Conservation (phyloP, 2,888 invertebrate species). For the Melikaiella ostensackeni region DNA sequence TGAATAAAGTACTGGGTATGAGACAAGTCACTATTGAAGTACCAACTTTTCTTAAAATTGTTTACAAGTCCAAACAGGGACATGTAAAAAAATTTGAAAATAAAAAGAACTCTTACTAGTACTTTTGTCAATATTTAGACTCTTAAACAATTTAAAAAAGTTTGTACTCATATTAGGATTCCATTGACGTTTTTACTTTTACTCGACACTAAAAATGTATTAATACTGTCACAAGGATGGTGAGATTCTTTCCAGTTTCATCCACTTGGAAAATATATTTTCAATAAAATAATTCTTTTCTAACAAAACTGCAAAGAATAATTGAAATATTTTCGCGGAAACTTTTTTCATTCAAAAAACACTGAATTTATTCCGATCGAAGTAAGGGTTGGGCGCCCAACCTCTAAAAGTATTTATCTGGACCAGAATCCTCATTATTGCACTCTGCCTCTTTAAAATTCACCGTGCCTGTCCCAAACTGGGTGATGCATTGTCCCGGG, state of each 20-base stretch:
- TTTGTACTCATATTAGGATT: too few species aligned
- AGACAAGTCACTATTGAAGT: too few species aligned
- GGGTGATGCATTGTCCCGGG: conserved; percentile 39
- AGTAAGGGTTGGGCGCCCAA: conserved; percentile 26
- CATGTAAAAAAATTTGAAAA: too few species aligned
- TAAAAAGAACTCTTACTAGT: too few species aligned
- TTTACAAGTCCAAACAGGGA: too few species aligned
- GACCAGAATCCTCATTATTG: conserved; percentile 30
- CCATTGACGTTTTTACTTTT: too few species aligned
- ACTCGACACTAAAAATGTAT: too few species aligned
- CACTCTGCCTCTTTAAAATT: conserved; percentile 24
- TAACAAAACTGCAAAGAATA: background rate
- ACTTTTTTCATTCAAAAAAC: background rate
- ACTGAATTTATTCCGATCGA: conserved; percentile 9
- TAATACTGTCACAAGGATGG: background rate
- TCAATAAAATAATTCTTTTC: background rate
- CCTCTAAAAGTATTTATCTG: conserved; percentile 6
- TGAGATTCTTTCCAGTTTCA: background rate
- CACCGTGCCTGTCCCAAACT: conserved; percentile 22
- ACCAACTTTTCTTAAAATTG: too few species aligned
- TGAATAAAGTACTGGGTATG: too few species aligned
- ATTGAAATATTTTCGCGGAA: background rate
- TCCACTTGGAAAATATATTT: background rate
- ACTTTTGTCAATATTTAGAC: too few species aligned
- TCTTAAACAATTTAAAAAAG: too few species aligned